phyloP scores from a whole-genome alignment of 2,113 vertebrate genomes.

The Apodemus sylvaticus region DNA sequence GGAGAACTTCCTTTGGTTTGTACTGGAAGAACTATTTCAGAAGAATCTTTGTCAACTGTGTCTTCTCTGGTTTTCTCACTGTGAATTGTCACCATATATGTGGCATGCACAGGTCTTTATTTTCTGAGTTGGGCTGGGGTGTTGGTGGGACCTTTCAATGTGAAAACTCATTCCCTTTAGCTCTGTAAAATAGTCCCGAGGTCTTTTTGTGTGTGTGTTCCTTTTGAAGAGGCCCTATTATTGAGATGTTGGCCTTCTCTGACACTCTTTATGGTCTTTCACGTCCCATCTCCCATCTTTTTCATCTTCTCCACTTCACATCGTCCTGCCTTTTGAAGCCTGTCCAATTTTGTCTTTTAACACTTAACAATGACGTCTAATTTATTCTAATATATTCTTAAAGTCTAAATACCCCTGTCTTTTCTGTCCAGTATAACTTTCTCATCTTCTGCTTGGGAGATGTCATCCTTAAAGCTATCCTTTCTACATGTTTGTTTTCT shows the following conservation, averaged over 20 bases:
- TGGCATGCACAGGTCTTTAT: background rate
- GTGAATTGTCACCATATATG: background rate
- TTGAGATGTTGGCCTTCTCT: background rate
- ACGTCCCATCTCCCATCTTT: background rate
- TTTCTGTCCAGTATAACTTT: background rate
- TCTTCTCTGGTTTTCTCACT: background rate
- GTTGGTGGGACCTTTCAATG: background rate
- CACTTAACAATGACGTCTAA: background rate
- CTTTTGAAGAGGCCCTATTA: background rate
- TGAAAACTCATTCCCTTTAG: background rate
- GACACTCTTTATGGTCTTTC: background rate
- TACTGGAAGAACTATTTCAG: background rate
- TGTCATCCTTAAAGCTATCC: background rate
- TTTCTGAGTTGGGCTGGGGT: background rate
- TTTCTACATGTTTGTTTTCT: conserved; percentile 1
- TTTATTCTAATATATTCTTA: background rate
- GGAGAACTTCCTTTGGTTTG: background rate
- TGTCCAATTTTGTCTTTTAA: conserved; percentile 33
- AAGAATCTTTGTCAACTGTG: background rate
- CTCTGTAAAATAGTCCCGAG: background rate
- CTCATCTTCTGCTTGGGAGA: background rate
- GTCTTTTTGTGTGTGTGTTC: background rate
- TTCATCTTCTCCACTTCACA: background rate
- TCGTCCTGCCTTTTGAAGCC: background rate
- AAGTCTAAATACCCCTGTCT: background rate